Base-by-base conservation (phyloP, 2,888 invertebrate species). In the Drosophila hamatofila region DNA sequence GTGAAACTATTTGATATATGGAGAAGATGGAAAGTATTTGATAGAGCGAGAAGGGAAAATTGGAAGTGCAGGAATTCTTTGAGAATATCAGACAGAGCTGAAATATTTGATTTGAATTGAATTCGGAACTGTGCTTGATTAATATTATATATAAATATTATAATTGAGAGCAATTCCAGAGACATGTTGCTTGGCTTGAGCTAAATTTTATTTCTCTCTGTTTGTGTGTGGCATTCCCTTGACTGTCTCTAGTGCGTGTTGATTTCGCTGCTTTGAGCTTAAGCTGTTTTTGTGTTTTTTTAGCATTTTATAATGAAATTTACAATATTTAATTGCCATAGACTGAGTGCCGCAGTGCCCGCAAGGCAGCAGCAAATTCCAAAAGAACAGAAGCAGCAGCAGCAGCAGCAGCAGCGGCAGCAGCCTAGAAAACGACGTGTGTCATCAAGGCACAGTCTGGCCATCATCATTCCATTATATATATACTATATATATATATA, bases 311-410 rank as follows among this genome's bases (percentile, higher is more conserved):
- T 80, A 85, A 80, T 88, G 66, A 71, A 77, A 80, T 88, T 83
- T 85, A 82, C 66, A 81, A 79, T 79, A 81, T 77, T 77, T 79
- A 83, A 83, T 83, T 83, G 85, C 66, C 60, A 55, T 14, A 41
- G 52, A 44, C 30, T 18, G 61, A 64, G 72, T 64, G 59, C 67
- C 48, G 46, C 49, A 33, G n/a, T 54, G 67, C 42, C 57, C 57
- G 65, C 71, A 25, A 30, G 39, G 62, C 55, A 69, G 62, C 55
- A 69, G 78, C 64, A n/a, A 39, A 25, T n/a, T 41, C 12, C 18
- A 14, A n/a, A 37, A 35, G n/a, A 62, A 16, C 30, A 30, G 35
- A 42, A 57, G 42, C 52, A 57, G 33, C 33, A 14, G 42, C 23
- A 56, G 37, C 37, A 16, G 33, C 33, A 33, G 33, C 11, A 12